Evolutionary conservation across 2,113 vertebrate species (phyloP).

Genomic region (Electrona antarctica): DNA sequence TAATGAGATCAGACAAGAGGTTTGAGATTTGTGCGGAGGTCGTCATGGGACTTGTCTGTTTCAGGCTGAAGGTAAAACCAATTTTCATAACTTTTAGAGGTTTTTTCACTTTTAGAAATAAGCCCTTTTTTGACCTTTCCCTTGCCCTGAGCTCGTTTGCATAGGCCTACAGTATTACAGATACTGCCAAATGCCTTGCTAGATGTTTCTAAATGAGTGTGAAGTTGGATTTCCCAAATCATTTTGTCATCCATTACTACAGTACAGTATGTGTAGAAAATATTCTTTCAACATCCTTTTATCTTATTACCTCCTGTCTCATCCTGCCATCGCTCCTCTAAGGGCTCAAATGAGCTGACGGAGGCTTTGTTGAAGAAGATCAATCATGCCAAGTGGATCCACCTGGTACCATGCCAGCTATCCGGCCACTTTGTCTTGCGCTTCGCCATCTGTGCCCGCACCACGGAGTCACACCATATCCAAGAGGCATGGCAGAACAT

Average conservation of each 20-base stretch:
- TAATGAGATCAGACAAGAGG: conserved; percentile 86
- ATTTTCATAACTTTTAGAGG: background rate
- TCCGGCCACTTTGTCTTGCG: conserved; percentile 87
- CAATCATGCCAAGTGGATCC: conserved; percentile 84
- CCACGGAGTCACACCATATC: no score
- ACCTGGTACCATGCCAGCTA: conserved; percentile 90
- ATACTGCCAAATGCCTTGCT: no score
- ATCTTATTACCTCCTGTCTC: background rate
- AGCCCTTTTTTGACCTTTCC: no score
- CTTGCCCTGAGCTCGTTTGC: no score
- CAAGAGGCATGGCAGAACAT: no score
- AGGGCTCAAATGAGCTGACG: conserved; percentile 87
- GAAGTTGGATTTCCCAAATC: no score
- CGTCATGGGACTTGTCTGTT: conserved; percentile 92
- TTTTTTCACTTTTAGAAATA: no score
- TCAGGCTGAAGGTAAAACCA: conserved; percentile 90
- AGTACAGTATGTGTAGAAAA: no score
- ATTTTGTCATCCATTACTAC: no score
- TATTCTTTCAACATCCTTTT: background rate
- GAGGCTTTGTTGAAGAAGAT: conserved; percentile 88
- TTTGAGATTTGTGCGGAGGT: conserved; percentile 93
- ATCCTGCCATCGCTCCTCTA: background rate
- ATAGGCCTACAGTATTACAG: no score
- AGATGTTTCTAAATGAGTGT: no score
- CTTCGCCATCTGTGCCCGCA: no score